Conservation (phyloP, 1,140 invertebrate genomes). For the Drosophila tropicalis region DNA sequence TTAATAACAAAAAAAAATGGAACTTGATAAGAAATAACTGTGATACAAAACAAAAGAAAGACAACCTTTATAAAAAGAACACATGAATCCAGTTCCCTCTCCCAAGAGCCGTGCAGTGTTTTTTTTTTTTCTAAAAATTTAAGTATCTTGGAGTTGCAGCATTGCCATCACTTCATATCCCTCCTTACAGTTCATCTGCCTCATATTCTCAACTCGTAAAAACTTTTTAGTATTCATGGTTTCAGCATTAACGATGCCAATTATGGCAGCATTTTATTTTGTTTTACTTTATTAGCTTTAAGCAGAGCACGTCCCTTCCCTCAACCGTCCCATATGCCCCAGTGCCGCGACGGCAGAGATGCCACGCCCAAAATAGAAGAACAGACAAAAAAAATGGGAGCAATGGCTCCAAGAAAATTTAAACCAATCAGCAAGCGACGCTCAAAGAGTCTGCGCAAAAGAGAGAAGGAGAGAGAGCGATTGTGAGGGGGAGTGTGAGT, state of each 20-base stretch:
- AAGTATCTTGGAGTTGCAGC: slow-evolving; percentile 26
- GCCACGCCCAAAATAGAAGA: too few relatives aligned
- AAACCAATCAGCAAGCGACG: slow-evolving; percentile 48
- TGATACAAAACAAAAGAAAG: not conserved
- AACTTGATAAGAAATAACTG: not conserved
- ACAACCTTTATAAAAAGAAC: not conserved
- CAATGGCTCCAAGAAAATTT: slow-evolving; percentile 49
- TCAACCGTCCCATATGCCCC: slow-evolving; percentile 1
- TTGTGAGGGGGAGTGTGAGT: slow-evolving; percentile 28
- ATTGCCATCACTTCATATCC: not conserved
- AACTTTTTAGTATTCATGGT: slow-evolving; percentile 78
- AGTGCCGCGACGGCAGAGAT: slow-evolving; percentile 30
- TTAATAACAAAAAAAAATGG: not conserved
- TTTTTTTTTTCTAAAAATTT: slow-evolving; percentile 15
- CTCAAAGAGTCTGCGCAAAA: slow-evolving; percentile 23
- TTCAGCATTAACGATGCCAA: slow-evolving; percentile 74
- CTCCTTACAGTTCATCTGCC: slow-evolving; percentile 44
- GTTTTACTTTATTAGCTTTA: slow-evolving; percentile 61
- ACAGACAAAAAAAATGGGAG: slow-evolving; percentile 33
- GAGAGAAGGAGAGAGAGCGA: slow-evolving; percentile 17
- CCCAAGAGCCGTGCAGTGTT: not conserved
- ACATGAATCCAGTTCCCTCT: not conserved
- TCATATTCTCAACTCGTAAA: slow-evolving; percentile 48
- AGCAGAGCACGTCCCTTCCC: slow-evolving; percentile 28
- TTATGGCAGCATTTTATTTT: slow-evolving; percentile 74